Base-by-base conservation (phyloP, 2,797 vertebrate genomes). In the Rhinella marina region DNA sequence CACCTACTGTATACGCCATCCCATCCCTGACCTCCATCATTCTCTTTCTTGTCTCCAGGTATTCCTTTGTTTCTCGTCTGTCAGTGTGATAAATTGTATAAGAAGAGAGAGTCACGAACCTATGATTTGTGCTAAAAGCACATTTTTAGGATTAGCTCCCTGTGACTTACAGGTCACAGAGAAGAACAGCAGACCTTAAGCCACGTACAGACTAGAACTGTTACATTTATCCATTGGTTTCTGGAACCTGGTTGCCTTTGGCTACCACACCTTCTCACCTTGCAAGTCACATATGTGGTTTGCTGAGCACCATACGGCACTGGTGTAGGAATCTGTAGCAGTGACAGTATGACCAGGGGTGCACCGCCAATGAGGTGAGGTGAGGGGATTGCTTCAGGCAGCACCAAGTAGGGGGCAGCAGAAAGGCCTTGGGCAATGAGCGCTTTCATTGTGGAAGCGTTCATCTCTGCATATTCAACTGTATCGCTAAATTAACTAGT, bases 241-340 rank as follows among this genome's bases (percentile, higher is more conserved):
- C 73, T 77, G 73, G 48, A 76, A 76, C 0, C 5, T n/a, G 25
- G 3, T 14, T 12, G 48, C 23, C 16, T n/a, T 50, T 76, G 73
- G 73, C 73, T 52, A n/a, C 23, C 11, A n/a, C 25, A 7, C 10
- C 13, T 19, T 25, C 4, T 25, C 50, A 76, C 73, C 73, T 52
- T 52, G 73, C 23, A 48, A 54, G 50, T 52, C 73, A 76, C 73
- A 76, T 76, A 76, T 76, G 73, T n/a, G 48, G 52, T 52, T 52
- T 54, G 3, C 73, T 76, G 50, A 8, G 48, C 10, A 25, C 48
- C 73, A 76, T 76, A 76, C n/a, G 48, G 73, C 48, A 16, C 73
- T 54, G 54, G 21, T 48, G 3, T 52, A 52, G 48, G 21, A n/a
- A 52, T 52, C 21, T 13, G 1, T 76, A 11, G 73, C 11, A 14